These are phyloP conservation scores for Osmoderma eremita DNA, from an alignment of 2,888 invertebrate species.

Conservation along the genomic window DNA sequence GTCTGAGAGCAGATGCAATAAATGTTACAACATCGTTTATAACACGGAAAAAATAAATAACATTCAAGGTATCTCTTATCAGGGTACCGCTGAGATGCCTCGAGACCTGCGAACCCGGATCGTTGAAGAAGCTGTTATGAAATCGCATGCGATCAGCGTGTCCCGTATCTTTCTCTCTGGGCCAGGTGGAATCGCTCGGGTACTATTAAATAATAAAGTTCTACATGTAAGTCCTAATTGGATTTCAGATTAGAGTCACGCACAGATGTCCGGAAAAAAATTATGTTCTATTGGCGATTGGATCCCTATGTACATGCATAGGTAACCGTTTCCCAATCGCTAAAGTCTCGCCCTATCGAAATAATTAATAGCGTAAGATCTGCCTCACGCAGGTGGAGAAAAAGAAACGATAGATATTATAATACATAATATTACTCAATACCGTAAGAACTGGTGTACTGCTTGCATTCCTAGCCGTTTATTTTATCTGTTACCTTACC, in stretches of 20 bases:
- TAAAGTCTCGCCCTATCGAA: constrained; percentile 5
- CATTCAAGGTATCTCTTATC: constrained; percentile 12
- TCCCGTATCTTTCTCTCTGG: background rate
- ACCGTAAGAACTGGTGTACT: too few species aligned
- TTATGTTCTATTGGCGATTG: constrained; percentile 18
- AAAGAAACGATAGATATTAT: too few species aligned
- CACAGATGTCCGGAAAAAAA: constrained; percentile 29
- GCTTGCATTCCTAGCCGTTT: too few species aligned
- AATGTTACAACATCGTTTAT: constrained; percentile 20
- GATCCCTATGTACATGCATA: constrained; percentile 14
- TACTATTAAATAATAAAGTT: constrained; percentile 37
- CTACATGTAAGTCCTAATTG: constrained; percentile 37
- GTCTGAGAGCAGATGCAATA: constrained; percentile 8
- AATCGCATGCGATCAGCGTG: constrained; percentile 10
- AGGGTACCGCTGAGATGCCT: constrained; percentile 10
- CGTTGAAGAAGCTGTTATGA: constrained; percentile 16
- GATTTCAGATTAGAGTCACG: constrained; percentile 42
- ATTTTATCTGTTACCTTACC: too few species aligned
- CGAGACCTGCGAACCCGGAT: background rate
- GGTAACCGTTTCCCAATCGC: constrained; percentile 18
- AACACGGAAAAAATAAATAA: constrained; percentile 25
- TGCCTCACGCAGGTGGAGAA: background rate
- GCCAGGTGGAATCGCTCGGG: constrained; percentile 9
- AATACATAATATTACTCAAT: too few species aligned
- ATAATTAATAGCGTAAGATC: constrained; percentile 21